A percentile compares a stretch with the other conserved stretches of the same genome.
phyloP scores from a whole-genome alignment of 2,113 vertebrate genomes.

The Catharus bicknelli region DNA sequence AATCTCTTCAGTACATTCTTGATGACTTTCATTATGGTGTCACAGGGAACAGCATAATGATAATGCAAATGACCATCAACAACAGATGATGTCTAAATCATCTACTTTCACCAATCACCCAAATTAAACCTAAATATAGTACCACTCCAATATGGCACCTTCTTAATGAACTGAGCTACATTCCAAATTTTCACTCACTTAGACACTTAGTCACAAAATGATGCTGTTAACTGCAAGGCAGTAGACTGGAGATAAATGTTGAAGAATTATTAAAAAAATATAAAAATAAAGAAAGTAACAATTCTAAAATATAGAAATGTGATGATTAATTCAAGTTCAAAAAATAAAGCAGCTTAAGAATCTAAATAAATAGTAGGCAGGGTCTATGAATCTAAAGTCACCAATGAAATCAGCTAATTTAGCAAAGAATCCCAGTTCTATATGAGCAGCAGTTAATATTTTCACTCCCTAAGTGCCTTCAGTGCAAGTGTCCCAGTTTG shows the following conservation, averaged over 20 bases:
- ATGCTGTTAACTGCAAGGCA: neutral
- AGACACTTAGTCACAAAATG: neutral
- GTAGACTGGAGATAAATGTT: neutral
- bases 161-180: constrained; percentile 14
- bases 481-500: neutral
- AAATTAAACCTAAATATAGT: constrained; percentile 30
- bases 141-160: neutral
- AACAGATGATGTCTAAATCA: constrained; percentile 5
- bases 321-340: neutral
- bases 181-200: neutral
- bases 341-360: neutral
- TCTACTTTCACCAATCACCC: neutral
- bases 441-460: neutral
- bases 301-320: neutral
- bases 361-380: neutral
- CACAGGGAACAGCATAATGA: neutral
- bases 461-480: neutral
- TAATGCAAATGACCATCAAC: neutral
- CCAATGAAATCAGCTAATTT: neutral
- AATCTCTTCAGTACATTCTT: neutral
- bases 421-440: neutral
- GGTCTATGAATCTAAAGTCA: neutral
- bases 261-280: neutral
- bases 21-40: neutral
- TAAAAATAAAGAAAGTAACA: neutral